phyloP scores from a whole-genome alignment of 2,888 invertebrate genomes.

The Drosophila tanythrix region DNA sequence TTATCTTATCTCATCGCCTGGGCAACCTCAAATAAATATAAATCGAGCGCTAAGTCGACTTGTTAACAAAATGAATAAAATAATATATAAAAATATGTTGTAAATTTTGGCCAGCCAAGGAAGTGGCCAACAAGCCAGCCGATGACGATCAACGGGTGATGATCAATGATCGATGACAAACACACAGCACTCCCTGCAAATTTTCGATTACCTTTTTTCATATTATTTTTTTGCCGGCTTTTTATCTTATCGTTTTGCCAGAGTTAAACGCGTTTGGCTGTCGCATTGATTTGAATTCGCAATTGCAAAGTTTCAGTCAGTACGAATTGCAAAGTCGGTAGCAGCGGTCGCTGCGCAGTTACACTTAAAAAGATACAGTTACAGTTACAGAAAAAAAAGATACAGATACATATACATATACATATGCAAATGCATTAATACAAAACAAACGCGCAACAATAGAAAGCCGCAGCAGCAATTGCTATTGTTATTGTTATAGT shows the following conservation, averaged over 20 bases:
- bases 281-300: constrained; percentile 53
- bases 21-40: constrained; percentile 6
- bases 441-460: constrained; percentile 57
- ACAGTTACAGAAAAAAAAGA: constrained; percentile 29
- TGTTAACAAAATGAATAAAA: constrained; percentile 39
- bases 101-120: constrained; percentile 12
- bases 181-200: not conserved
- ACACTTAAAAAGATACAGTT: constrained; percentile 16
- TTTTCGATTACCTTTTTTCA: constrained; percentile 18
- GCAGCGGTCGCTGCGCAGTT: constrained; percentile 43
- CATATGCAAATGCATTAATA: not conserved
- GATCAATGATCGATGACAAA: constrained; percentile 41
- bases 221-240: constrained; percentile 18
- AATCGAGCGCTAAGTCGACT: constrained; percentile 34
- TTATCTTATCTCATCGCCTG: constrained; percentile 29
- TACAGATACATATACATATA: constrained; percentile 14
- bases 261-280: constrained; percentile 58
- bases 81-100: not conserved
- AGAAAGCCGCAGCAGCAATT: constrained; percentile 51
- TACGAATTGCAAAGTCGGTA: constrained; percentile 51
- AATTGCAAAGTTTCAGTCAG: constrained; percentile 44
- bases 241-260: constrained; percentile 51
- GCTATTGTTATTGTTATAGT: constrained; percentile 31
- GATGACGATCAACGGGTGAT: constrained; percentile 11
- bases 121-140: constrained; percentile 6